phyloP scores from a whole-genome alignment of 1,140 invertebrate species.

The Camponotus floridanus region DNA sequence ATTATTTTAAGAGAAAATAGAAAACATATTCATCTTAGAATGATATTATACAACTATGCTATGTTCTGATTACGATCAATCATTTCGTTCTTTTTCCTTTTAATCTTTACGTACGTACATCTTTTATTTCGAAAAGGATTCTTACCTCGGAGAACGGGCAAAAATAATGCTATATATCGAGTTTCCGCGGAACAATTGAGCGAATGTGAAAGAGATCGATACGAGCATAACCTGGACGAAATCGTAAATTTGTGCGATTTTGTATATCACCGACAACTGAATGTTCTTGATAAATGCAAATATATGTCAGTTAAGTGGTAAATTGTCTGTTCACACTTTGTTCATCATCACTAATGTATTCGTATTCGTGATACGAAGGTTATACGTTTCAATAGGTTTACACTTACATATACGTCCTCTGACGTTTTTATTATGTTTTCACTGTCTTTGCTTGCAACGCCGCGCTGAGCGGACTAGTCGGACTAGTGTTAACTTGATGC shows the following conservation, averaged over 20 bases:
- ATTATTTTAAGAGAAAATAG: not conserved
- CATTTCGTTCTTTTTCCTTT: not conserved
- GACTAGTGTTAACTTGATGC: conserved; percentile 37
- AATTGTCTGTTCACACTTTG: not conserved
- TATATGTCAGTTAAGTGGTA: not conserved
- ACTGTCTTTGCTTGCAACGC: not conserved
- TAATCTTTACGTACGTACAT: not conserved
- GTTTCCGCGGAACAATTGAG: not conserved
- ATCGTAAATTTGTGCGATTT: not conserved
- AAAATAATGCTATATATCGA: not conserved
- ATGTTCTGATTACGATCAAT: not conserved
- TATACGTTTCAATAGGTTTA: not conserved
- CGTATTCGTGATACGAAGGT: not conserved
- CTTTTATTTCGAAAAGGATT: not conserved
- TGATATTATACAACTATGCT: not conserved
- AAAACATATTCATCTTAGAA: not conserved
- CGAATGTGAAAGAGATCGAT: not conserved
- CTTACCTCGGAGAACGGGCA: not conserved
- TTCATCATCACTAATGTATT: not conserved
- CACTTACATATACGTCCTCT: not conserved
- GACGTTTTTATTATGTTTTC: not conserved
- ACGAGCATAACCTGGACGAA: conserved; percentile 29
- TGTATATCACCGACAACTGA: not conserved
- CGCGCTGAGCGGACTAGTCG: not conserved
- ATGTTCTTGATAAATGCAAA: not conserved